Base-by-base conservation (phyloP, 2,113 vertebrate species). In the Microtus ochrogaster region DNA sequence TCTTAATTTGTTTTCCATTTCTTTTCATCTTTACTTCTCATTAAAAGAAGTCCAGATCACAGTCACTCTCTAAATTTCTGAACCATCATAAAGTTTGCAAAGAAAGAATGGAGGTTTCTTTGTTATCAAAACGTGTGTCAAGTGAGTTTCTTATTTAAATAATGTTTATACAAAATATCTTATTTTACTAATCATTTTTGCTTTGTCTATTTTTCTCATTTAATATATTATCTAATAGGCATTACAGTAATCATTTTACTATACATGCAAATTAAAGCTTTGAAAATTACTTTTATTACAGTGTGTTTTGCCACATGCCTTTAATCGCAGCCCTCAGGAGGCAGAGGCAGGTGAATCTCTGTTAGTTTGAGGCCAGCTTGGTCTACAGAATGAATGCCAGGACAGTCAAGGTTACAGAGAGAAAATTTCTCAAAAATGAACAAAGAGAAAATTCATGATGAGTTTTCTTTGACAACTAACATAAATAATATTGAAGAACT, bases 161-260 rank as follows among this genome's bases (percentile, higher is more conserved):
- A 86, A 83, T 78, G 76, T 68, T 95, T 94, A 73, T 44, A 55
- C 8, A 85, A 95, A 91, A 78, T 81, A 94, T 79, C 88, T 97
- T n/a, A 81, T 90, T 88, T 96, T 58, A 72, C 33, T 77, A 72
- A 66, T 87, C 72, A 65, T 21, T 41, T 66, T 66, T 61, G 2
- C 28, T 47, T 44, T 33, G 2, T 85, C 26, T 65, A 85, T 11
- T 93, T 92, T 95, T 44, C 24, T 47, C 22, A 63, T 49, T 92
- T 96, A 55, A 66, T 28, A 79, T 79, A 66, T 49, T 47, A 33
- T 36, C 28, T 49, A 92, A 22, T 21, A 72, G 90, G 10, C 0
- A 47, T 83, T 24, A 44, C 5, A 94, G 24, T 92, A 76, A 89
- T 76, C 49, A 77, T 52, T 85, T 73, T 76, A 91, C 73, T 94